phyloP scores from a whole-genome alignment of 1,140 invertebrate species.

The Euwallacea similis region DNA sequence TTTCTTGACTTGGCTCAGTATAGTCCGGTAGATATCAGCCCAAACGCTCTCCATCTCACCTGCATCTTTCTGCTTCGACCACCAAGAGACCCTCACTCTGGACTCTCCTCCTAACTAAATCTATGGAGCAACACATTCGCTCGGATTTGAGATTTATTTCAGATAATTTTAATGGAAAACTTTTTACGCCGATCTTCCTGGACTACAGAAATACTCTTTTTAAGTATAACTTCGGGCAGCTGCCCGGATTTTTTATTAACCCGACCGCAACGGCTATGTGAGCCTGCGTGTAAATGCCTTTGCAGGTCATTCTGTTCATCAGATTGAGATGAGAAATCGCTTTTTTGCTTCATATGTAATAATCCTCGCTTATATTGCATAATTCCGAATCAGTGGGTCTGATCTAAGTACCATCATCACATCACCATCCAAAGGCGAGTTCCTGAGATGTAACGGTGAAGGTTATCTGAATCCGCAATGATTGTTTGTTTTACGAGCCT shows the following conservation, averaged over 20 bases:
- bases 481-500: too few relatives aligned
- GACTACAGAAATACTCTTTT: conserved; percentile 26
- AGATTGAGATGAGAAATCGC: conserved; percentile 34
- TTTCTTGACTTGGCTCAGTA: neutral
- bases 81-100: too few relatives aligned
- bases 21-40: neutral
- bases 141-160: too few relatives aligned
- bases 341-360: conserved; percentile 16
- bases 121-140: too few relatives aligned
- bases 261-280: conserved; percentile 35
- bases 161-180: too few relatives aligned
- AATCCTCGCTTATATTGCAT: conserved; percentile 1
- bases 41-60: too few relatives aligned
- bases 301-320: conserved; percentile 26
- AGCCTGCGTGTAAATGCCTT: conserved; percentile 33
- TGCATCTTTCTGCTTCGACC: too few relatives aligned
- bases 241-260: conserved; percentile 41
- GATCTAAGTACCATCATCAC: too few relatives aligned
- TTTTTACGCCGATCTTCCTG: neutral
- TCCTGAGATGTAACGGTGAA: too few relatives aligned
- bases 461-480: too few relatives aligned
- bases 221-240: conserved; percentile 35
- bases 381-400: neutral
- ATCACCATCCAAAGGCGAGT: too few relatives aligned
- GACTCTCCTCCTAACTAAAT: too few relatives aligned